phyloP scores from a whole-genome alignment of 2,888 invertebrate genomes.

The Punctoribates punctum region DNA sequence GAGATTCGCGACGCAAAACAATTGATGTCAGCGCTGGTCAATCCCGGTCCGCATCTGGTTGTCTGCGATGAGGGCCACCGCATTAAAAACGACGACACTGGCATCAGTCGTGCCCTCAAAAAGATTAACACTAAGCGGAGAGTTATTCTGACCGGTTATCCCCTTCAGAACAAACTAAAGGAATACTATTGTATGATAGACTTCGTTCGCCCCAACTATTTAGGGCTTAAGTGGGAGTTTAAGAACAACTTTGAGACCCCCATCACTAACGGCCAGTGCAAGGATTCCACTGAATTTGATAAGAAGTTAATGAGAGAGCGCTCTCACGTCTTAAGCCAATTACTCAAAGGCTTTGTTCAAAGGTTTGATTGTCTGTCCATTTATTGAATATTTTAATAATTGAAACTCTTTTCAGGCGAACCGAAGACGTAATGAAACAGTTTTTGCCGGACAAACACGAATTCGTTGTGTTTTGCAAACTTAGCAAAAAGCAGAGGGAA shows the following conservation, averaged over 20 bases:
- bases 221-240: slow-evolving; percentile 91
- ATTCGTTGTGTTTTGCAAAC: slow-evolving; percentile 56
- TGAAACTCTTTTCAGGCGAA: slow-evolving; percentile 62
- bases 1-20: not conserved
- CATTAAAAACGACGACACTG: slow-evolving; percentile 87
- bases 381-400: not conserved
- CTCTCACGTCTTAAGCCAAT: slow-evolving; percentile 87
- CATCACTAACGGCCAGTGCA: slow-evolving; percentile 91
- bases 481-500: not conserved
- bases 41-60: slow-evolving; percentile 73
- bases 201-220: slow-evolving; percentile 91
- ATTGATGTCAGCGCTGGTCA: not conserved
- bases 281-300: slow-evolving; percentile 84
- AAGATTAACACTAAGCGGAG: slow-evolving; percentile 74
- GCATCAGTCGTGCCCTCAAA: slow-evolving; percentile 81
- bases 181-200: slow-evolving; percentile 99
- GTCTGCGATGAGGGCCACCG: slow-evolving; percentile 97
- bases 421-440: slow-evolving; percentile 85
- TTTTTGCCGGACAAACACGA: slow-evolving; percentile 91
- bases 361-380: not conserved
- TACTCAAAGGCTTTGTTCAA: slow-evolving; percentile 81
- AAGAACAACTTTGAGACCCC: slow-evolving; percentile 92
- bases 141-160: slow-evolving; percentile 93
- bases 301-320: slow-evolving; percentile 87
- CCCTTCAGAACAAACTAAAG: slow-evolving; percentile 90